Percentiles rank a stretch among this genome's conserved stretches.
Conservation (phyloP, 2,888 invertebrate genomes). For the Brachyopa scutellaris region DNA sequence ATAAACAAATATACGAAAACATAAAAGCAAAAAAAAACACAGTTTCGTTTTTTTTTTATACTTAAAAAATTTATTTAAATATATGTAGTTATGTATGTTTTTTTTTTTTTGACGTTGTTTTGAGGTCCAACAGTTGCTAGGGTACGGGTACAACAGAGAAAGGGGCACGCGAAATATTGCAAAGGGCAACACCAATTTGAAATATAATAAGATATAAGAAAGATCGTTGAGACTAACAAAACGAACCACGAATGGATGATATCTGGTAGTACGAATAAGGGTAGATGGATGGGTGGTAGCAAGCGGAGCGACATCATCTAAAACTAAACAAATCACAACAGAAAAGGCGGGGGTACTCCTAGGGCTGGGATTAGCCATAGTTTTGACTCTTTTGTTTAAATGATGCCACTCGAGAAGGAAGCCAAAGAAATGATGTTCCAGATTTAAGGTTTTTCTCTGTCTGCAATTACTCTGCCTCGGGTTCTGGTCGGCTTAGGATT, state of each 20-base stretch:
- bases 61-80: conserved; percentile 37
- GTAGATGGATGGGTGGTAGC: background rate
- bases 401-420: conserved; percentile 3
- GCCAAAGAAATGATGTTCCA: background rate
- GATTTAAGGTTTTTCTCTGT: conserved; percentile 8
- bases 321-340: conserved; percentile 37
- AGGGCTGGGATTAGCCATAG: background rate
- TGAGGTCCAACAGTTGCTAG: conserved; percentile 8
- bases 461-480: conserved; percentile 77
- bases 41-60: conserved; percentile 66
- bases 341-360: background rate
- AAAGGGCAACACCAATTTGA: conserved; percentile 2
- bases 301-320: conserved; percentile 11
- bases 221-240: background rate
- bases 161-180: background rate
- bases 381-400: background rate
- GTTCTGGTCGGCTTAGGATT: conserved; percentile 81
- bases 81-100: conserved; percentile 2
- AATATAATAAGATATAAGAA: background rate
- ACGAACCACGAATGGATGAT: no score
- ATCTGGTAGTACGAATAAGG: no score
- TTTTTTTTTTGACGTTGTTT: background rate
- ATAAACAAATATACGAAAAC: conserved; percentile 72
- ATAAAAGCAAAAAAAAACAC: conserved; percentile 68
- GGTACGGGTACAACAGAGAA: background rate